Conservation (phyloP, 2,113 vertebrate genomes). For the Onychorhynchus coronatus region DNA sequence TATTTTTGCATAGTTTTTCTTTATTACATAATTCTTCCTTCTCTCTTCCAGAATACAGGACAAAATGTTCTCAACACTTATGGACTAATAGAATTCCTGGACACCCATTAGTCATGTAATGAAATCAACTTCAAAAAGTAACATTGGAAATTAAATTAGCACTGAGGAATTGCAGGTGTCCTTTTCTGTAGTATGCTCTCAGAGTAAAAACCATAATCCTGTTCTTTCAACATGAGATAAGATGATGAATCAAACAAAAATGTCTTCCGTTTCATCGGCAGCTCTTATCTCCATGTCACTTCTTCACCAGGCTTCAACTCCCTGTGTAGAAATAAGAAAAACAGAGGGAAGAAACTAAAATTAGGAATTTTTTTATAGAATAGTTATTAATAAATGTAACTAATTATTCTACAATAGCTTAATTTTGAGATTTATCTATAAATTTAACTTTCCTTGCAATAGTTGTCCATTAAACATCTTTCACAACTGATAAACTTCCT, state of each 20-base stretch:
- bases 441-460: not conserved
- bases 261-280: not conserved
- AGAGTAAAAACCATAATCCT: not conserved
- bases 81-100: not conserved
- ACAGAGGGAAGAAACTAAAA: not conserved
- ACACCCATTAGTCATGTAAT: not conserved
- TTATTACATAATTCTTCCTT: slow-evolving; percentile 9
- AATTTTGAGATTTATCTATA: not conserved
- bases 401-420: not conserved
- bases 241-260: not conserved
- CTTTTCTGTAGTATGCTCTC: not conserved
- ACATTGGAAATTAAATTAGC: not conserved
- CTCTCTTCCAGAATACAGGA: not conserved
- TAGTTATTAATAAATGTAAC: not conserved
- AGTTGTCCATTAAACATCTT: not conserved
- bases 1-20: slow-evolving; percentile 39
- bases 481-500: not conserved
- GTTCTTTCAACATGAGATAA: not conserved
- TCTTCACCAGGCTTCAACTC: slow-evolving; percentile 89
- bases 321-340: slow-evolving; percentile 64
- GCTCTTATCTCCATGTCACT: slow-evolving; percentile 87
- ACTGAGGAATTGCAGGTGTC: not conserved
- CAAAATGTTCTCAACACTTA: not conserved
- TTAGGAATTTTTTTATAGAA: not conserved
- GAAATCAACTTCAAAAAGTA: not conserved